phyloP scores from a whole-genome alignment of 2,113 vertebrate species.

The Nicator chloris region DNA sequence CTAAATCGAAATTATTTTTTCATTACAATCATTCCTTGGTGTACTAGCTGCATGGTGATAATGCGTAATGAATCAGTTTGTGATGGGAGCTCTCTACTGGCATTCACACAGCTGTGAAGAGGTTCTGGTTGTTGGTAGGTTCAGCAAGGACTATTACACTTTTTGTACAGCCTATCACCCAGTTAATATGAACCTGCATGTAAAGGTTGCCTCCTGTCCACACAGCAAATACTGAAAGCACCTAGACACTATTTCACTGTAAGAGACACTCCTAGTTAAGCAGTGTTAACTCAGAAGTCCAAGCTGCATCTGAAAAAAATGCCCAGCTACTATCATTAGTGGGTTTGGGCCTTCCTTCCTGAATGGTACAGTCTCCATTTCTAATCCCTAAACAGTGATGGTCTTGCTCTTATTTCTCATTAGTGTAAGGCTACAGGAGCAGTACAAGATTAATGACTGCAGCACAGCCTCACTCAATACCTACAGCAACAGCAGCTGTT shows the following conservation, averaged over 20 bases:
- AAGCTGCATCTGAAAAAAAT: not conserved
- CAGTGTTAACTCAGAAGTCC: not conserved
- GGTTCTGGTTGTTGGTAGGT: not conserved
- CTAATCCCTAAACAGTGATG: not conserved
- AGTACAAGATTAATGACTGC: conserved; percentile 55
- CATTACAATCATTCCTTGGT: not conserved
- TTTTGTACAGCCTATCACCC: not conserved
- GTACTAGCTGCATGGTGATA: not conserved
- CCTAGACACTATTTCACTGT: not conserved
- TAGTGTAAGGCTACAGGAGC: conserved; percentile 5
- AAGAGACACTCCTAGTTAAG: not conserved
- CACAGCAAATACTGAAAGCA: not conserved
- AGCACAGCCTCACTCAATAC: not conserved
- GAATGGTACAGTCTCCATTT: not conserved
- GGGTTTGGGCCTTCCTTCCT: not conserved
- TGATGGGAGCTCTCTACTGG: not conserved
- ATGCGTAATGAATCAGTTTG: not conserved
- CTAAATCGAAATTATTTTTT: not conserved
- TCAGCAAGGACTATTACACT: not conserved
- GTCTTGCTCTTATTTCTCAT: conserved; percentile 37
- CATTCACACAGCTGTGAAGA: not conserved
- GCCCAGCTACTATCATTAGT: not conserved
- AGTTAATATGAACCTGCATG: not conserved
- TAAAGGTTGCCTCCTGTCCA: not conserved
- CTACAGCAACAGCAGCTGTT: conserved; percentile 43